Base-by-base conservation (phyloP, 2,797 vertebrate species). In the Meda fulgida region DNA sequence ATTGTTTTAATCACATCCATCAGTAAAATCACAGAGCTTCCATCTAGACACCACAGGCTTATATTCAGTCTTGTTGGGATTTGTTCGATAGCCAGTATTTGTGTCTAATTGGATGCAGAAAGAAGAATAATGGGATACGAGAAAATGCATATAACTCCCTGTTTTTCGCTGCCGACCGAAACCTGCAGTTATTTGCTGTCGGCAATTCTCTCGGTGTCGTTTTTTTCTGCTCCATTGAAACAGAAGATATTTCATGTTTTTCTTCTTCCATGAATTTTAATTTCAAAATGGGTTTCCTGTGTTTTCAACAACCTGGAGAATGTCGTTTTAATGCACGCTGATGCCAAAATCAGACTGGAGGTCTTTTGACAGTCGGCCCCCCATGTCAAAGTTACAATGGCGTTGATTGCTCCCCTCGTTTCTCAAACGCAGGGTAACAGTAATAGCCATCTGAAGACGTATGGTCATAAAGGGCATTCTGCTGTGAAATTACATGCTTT, bases 51-150 rank as follows among this genome's bases (percentile, higher is more conserved):
- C 65, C 67, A 71, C 72, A 65, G 31, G 51, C 58, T 8, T n/a
- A 65, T 2, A 14, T 65, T 78, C 40, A 65, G 36, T 65, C 58
- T 90, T 88, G 58, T 85, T 71, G 88, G 80, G 89, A 89, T 91
- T 86, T 86, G 53, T 83, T 89, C 71, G 70, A 81, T 55, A 84
- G 88, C 75, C 84, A 38, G 86, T 82, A 87, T 92, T 92, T 91
- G 87, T 90, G 92, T 91, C 93, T 94, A 95, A 94, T 92, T 93
- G 93, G 92, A 94, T 93, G 90, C 93, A 94, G 92, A 92, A 90
- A 92, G 91, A 93, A 91, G 90, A 90, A 93, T 92, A 93, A 92
- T 76, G 90, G 88, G 23, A 83, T 23, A 87, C 80, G 85, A 87
- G 84, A 88, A 91, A 93, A 92, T 23, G 85, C 90, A 90, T 85